Evolutionary conservation across 2,113 vertebrate species (phyloP), one percentile per base, ranked within the genome.

Genomic region (Zeus faber): DNA sequence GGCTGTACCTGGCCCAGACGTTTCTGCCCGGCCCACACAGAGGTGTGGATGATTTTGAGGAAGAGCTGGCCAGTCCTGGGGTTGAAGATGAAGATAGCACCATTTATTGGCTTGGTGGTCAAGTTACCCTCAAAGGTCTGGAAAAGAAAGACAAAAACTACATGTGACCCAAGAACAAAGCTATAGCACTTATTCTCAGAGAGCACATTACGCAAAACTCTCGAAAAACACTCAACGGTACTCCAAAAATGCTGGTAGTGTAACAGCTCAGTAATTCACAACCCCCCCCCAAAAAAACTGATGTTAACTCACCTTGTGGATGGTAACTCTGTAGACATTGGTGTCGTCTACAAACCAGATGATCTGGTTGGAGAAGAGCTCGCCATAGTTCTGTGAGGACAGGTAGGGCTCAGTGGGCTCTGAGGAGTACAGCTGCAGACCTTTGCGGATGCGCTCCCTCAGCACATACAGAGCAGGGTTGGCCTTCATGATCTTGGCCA

Each of bases 271-370:
- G 27, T 29, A 4, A 29, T 5, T 29, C 27, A 29, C 27, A 29
- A 5, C 4, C 4, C 4, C 9, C 4, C 4, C 27, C 31, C 8
- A 7, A 33, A 2, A 9, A 8, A 4, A 2, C 10, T 9, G 17
- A 6, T 24, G 4, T 9, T 2, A 9, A 10, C 76, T 86, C 71
- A 95, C 97, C 92, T 99, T 99, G 89, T 99, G 97, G 58, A 99
- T 99, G 67, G 97, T 99, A 81, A 99, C 97, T 81, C 97, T 76
- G 87, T 99, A 99, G 72, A 99, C 97, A 0, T 99, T 99, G 13
- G 97, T 99, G 87, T 99, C 97, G 49, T 99, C 97, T 70, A 99
- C 97, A 81, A 99, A 99, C 97, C 97, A 99, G 81, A 99, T 99
- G 87, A 99, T 99, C 88, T 99, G 97, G 86, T 99, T 99, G 79